phyloP scores from a whole-genome alignment of 1,140 invertebrate species.

The Drosophila nasuta region DNA sequence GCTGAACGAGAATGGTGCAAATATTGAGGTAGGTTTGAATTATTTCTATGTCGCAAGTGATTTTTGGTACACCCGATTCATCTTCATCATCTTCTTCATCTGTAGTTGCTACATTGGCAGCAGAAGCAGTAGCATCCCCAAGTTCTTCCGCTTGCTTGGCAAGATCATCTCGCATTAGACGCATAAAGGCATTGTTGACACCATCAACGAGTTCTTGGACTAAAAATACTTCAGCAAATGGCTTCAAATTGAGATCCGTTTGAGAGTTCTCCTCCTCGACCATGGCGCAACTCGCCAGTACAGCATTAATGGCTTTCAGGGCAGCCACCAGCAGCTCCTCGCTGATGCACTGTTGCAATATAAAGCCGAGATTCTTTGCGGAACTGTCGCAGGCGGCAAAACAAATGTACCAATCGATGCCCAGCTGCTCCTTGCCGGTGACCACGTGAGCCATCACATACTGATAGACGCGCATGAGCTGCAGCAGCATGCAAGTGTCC shows the following conservation, averaged over 20 bases:
- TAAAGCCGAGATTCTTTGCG: slow-evolving; percentile 87
- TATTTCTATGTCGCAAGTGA: slow-evolving; percentile 70
- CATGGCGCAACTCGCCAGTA: slow-evolving; percentile 84
- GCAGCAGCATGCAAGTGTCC: slow-evolving; percentile 88
- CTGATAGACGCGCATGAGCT: slow-evolving; percentile 88
- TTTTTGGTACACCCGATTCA: slow-evolving; percentile 48
- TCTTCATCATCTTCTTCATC: slow-evolving; percentile 36
- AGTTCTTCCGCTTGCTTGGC: slow-evolving; percentile 58
- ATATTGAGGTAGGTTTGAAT: slow-evolving; percentile 82
- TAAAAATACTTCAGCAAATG: slow-evolving; percentile 75
- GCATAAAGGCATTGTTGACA: slow-evolving; percentile 76
- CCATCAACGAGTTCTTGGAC: slow-evolving; percentile 67
- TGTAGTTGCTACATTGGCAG: slow-evolving; percentile 11
- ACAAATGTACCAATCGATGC: slow-evolving; percentile 74
- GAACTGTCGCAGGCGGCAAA: slow-evolving; percentile 84
- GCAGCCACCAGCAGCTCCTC: slow-evolving; percentile 86
- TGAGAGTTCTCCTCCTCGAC: slow-evolving; percentile 70
- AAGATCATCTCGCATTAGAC: slow-evolving; percentile 70
- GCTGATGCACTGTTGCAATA: slow-evolving; percentile 89
- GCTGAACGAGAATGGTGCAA: slow-evolving; percentile 79
- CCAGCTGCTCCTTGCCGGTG: slow-evolving; percentile 68
- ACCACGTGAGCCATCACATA: slow-evolving; percentile 85
- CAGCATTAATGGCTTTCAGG: slow-evolving; percentile 86
- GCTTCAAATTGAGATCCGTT: slow-evolving; percentile 56
- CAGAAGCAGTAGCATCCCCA: slow-evolving; percentile 3